A percentile compares a stretch with the other conserved stretches of the same genome.
Evolutionary conservation across 2,797 vertebrate species (phyloP).

Genomic region (Oreochromis grahami): DNA sequence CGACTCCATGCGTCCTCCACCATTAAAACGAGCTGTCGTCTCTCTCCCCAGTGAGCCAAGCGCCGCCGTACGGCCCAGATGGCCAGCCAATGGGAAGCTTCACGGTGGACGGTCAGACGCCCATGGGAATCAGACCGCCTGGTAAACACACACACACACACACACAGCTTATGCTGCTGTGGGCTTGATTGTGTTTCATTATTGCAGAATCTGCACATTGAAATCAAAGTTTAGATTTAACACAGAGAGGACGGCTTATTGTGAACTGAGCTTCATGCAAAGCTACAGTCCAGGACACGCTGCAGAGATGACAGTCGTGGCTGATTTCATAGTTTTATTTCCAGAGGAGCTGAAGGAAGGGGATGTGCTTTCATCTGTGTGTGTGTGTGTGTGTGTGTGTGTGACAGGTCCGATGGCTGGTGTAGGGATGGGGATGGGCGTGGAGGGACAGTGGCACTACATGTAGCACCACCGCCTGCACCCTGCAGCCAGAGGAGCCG

Average conservation of each 20-base stretch:
- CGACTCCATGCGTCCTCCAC: background rate
- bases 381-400: slow-evolving; percentile 64
- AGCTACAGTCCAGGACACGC: background rate
- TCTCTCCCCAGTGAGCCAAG: slow-evolving; percentile 87
- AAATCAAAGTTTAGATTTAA: background rate
- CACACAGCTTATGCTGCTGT: background rate
- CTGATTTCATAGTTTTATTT: background rate
- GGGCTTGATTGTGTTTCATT: background rate
- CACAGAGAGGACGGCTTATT: background rate
- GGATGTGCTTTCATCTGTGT: background rate
- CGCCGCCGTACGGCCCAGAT: slow-evolving; percentile 89
- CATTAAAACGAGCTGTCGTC: slow-evolving; percentile 18
- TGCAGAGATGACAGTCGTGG: background rate
- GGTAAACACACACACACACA: slow-evolving; percentile 72
- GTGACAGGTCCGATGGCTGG: slow-evolving; percentile 85
- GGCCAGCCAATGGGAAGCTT: slow-evolving; percentile 95
- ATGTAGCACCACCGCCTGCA: slow-evolving; percentile 83
- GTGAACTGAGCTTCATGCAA: background rate
- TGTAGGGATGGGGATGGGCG: slow-evolving; percentile 91
- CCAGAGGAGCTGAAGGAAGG: background rate
- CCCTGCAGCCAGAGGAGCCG: slow-evolving; percentile 59
- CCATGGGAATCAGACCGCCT: slow-evolving; percentile 95
- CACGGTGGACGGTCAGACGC: slow-evolving; percentile 93
- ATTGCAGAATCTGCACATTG: background rate
- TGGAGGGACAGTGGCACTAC: slow-evolving; percentile 97